These are phyloP conservation scores for Temnothorax longispinosus DNA, from an alignment of 1,140 invertebrate genomes.

Conservation along the genomic window DNA sequence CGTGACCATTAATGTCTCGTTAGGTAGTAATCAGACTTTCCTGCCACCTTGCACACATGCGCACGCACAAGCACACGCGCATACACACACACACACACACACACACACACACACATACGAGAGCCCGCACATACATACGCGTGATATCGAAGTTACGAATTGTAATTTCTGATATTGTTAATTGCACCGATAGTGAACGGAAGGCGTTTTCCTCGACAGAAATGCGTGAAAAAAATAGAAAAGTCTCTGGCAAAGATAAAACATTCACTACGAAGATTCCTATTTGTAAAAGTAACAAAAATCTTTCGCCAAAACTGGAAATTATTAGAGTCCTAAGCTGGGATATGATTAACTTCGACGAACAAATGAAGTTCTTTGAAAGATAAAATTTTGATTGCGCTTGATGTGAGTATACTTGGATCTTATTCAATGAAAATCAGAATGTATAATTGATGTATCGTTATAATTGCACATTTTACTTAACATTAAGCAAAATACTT, in stretches of 20 bases:
- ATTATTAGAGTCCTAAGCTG: background rate
- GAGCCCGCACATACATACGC: background rate
- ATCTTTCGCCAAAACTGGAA: background rate
- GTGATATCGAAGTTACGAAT: slow-evolving; percentile 30
- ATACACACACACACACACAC: background rate
- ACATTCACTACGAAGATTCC: background rate
- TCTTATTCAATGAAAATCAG: slow-evolving; percentile 1
- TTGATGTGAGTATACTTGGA: slow-evolving; percentile 5
- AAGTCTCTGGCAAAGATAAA: background rate
- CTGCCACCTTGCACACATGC: background rate
- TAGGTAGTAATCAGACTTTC: slow-evolving; percentile 52
- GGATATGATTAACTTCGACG: background rate
- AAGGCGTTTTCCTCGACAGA: background rate
- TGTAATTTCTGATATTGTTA: slow-evolving; percentile 10
- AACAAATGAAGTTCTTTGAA: background rate
- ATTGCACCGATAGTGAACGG: slow-evolving; percentile 15
- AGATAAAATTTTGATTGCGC: background rate
- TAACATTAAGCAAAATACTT: slow-evolving; percentile 10
- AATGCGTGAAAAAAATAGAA: background rate
- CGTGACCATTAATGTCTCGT: slow-evolving; percentile 35
- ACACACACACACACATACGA: background rate
- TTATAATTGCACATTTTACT: slow-evolving; percentile 37
- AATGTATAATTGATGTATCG: background rate
- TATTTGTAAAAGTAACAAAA: background rate
- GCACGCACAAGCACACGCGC: background rate